Base-by-base conservation (phyloP, 2,888 invertebrate species). In the Clitarchus hookeri region DNA sequence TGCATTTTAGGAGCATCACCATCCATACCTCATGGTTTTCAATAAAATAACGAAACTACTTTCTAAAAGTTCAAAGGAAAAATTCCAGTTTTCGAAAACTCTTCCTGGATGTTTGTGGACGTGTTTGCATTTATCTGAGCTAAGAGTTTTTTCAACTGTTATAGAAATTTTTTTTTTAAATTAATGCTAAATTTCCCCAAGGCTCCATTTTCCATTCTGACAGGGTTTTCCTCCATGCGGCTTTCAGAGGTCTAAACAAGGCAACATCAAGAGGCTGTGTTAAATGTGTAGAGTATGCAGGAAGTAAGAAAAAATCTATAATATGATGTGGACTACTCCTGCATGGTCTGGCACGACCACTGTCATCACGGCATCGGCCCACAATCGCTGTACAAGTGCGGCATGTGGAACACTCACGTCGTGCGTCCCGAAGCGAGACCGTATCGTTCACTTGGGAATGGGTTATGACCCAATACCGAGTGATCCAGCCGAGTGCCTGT, bases 211-310 rank as follows among this genome's bases (percentile, higher is more conserved):
- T 90, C 89, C 89, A 90, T 48, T 88, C 83, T 78, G 85, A 85
- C 44, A 90, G 84, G 25, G 89, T 87, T 84, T 87, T 86, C 84
- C 89, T 86, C 90, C 90, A 90, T 84, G 86, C 88, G 84, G 26
- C 87, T 86, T 90, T 90, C 85, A 89, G 86, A 25, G 89, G 89
- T 83, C 85, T 83, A 87, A 89, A 90, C 86, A 88, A 89, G 36
- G 88, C 88, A 65, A 90, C 89, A 86, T 90, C 90, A 54, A 90
- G 88, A 44, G 89, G 89, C 87, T 90, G 90, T n/a, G 87, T 86
- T 82, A 90, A 54, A 85, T 90, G 90, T 19, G 89, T 90, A 26
- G 88, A 86, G 87, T 90, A 89, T 54, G 89, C 87, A 82, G 89
- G 89, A 44, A 90, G 87, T 82, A 89, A 89, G 48, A 90, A 87